Percentiles rank a stretch among this genome's conserved stretches.
These are phyloP conservation scores for Procambarus clarkii DNA, from an alignment of 1,140 invertebrate genomes.

Conservation along the genomic window DNA sequence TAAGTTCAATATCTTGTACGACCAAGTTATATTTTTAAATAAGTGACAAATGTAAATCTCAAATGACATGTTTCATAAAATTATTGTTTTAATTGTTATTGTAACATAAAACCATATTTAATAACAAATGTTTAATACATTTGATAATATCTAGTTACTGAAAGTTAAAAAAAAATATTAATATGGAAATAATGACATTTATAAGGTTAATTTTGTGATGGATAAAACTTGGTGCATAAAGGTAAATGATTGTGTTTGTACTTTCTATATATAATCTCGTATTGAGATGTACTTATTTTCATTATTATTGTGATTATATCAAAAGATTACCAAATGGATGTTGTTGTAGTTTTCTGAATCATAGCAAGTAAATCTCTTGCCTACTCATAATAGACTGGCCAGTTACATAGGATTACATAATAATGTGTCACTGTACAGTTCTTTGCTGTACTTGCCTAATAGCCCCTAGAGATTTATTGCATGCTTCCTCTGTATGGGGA, in stretches of 20 bases:
- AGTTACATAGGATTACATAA: not conserved
- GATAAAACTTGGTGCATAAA: not conserved
- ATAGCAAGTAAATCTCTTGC: not conserved
- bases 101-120: not conserved
- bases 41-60: too few species aligned
- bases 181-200: not conserved
- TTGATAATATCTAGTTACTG: not conserved
- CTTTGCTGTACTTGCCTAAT: not conserved
- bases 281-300: not conserved
- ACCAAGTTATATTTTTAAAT: too few species aligned
- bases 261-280: not conserved
- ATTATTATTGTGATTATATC: not conserved
- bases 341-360: not conserved
- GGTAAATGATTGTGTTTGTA: not conserved
- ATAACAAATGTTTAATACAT: too few species aligned
- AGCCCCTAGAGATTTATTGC: not conserved
- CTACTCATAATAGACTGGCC: not conserved
- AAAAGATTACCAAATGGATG: not conserved
- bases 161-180: not conserved
- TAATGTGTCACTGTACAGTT: not conserved
- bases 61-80: too few species aligned
- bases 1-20: too few species aligned
- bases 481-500: not conserved
- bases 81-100: too few species aligned
- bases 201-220: not conserved